These are phyloP conservation scores for Panurus biarmicus DNA, from an alignment of 2,113 vertebrate genomes.

Conservation along the genomic window DNA sequence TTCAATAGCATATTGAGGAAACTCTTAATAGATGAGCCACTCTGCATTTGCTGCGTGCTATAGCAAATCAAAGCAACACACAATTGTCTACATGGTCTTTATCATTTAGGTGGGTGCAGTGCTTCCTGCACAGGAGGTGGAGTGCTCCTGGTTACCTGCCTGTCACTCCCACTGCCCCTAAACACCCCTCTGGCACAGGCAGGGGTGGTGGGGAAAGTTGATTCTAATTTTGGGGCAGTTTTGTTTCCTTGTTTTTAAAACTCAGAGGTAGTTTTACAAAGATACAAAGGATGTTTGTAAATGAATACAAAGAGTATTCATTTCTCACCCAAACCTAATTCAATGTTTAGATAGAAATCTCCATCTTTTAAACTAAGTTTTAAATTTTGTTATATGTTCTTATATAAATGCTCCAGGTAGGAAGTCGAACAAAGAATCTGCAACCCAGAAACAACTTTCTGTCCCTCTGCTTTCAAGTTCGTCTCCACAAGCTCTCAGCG, in stretches of 20 bases:
- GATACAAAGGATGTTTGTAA: too few species aligned
- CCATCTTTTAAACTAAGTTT: neutral
- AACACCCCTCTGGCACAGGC: neutral
- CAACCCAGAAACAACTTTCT: neutral
- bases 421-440: neutral
- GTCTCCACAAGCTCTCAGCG: neutral
- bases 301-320: neutral
- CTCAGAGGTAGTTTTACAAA: neutral
- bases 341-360: neutral
- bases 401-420: neutral
- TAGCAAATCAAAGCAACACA: neutral
- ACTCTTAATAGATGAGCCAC: neutral
- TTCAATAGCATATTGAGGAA: neutral
- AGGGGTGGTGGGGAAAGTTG: neutral
- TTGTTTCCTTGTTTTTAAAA: neutral
- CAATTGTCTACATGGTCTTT: neutral
- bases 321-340: neutral
- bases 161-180: too few species aligned
- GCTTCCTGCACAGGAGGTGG: neutral
- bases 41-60: rapidly evolving
- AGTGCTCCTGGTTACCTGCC: neutral
- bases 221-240: neutral
- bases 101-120: rapidly evolving
- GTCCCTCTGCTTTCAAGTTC: neutral
- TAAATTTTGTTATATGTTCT: neutral